Percentiles rank a stretch among this genome's conserved stretches.
phyloP scores from a whole-genome alignment of 2,797 vertebrate species.

The Furcifer pardalis region DNA sequence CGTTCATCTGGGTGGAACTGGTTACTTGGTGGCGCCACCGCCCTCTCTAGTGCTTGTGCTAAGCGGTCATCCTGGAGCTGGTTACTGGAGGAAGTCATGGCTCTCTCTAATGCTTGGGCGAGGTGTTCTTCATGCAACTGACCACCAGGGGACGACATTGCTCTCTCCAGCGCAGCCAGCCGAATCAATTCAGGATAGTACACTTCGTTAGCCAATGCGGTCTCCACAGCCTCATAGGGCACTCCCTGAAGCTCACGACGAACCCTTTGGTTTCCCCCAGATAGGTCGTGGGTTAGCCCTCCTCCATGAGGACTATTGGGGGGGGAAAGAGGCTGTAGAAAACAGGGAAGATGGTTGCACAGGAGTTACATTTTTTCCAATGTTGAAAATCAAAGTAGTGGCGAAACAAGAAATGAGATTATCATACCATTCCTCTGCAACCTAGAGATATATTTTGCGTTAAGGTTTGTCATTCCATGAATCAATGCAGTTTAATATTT shows the following conservation, averaged over 20 bases:
- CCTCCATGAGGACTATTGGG: slow-evolving; percentile 25
- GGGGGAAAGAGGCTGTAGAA: slow-evolving; percentile 29
- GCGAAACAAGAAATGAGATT: not conserved
- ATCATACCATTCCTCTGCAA: not conserved
- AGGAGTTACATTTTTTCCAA: not conserved
- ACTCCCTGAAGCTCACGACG: slow-evolving; percentile 24
- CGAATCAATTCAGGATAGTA: slow-evolving; percentile 27
- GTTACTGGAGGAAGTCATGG: slow-evolving; percentile 67
- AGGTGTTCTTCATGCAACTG: slow-evolving; percentile 22
- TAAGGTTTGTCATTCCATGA: not conserved
- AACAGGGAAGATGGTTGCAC: slow-evolving; percentile 4
- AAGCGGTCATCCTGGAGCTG: slow-evolving; percentile 26
- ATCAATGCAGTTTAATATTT: not conserved
- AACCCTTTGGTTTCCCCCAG: not conserved
- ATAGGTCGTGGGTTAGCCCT: slow-evolving; percentile 8
- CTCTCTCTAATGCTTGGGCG: slow-evolving; percentile 49
- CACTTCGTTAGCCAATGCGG: slow-evolving; percentile 33
- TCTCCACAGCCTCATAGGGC: slow-evolving; percentile 27
- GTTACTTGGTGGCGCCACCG: not conserved
- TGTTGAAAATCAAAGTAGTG: not conserved
- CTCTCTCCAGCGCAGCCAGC: slow-evolving; percentile 34
- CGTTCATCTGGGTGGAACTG: slow-evolving; percentile 43
- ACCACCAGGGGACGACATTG: slow-evolving; percentile 12
- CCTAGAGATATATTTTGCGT: no score
- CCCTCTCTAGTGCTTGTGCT: slow-evolving; percentile 21